Conservation (phyloP, 2,113 vertebrate species). For the Halcyon senegalensis region DNA sequence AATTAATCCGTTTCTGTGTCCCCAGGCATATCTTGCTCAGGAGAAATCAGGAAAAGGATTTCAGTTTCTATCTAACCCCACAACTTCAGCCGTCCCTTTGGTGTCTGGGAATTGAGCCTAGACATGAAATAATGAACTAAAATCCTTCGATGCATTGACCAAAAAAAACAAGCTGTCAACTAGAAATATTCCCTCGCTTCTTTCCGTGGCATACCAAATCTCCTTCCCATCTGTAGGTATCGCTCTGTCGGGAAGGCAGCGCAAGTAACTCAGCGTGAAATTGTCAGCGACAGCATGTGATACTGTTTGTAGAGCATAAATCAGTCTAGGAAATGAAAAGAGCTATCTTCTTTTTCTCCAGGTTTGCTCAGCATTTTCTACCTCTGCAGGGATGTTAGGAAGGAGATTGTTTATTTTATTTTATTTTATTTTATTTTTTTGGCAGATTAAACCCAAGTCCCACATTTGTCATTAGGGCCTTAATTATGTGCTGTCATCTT, state of each 20-base stretch:
- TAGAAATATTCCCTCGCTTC: background rate
- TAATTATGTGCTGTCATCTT: background rate
- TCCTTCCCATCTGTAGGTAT: constrained; percentile 24
- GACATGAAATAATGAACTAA: constrained; percentile 52
- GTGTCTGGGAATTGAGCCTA: constrained; percentile 22
- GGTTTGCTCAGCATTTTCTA: constrained; percentile 50
- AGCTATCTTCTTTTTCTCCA: background rate
- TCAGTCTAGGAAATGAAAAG: constrained; percentile 48
- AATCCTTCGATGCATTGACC: background rate
- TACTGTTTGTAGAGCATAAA: constrained; percentile 54
- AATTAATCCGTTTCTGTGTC: background rate
- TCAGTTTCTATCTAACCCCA: background rate
- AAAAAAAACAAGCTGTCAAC: constrained; percentile 60
- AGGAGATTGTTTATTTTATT: background rate
- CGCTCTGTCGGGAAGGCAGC: background rate
- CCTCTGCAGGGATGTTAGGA: constrained; percentile 5
- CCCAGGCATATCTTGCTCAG: background rate
- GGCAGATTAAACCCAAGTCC: background rate
- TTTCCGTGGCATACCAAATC: background rate
- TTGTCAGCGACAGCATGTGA: constrained; percentile 19
- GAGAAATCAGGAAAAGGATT: background rate
- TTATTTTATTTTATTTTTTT: background rate
- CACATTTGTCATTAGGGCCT: background rate
- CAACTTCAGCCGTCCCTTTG: background rate
- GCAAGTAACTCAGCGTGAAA: constrained; percentile 16